Evolutionary conservation across 2,113 vertebrate species (phyloP).

Genomic region (Galemys pyrenaicus): DNA sequence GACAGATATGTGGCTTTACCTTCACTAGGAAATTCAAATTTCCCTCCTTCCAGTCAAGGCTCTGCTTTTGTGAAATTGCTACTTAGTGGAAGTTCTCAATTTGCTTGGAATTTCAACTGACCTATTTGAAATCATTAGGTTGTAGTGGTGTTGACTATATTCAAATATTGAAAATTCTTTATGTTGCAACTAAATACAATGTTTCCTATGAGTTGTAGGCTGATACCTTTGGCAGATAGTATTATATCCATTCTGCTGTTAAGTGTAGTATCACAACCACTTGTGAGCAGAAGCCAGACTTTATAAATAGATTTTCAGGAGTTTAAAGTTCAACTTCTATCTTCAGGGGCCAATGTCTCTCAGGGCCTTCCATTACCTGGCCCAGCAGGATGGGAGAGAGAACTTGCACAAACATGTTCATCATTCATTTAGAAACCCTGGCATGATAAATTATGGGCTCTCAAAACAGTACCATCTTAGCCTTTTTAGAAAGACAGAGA

Average conservation of each 20-base stretch:
- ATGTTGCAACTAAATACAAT: not conserved
- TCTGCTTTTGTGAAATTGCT: not conserved
- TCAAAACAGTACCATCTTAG: not conserved
- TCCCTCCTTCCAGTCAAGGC: not conserved
- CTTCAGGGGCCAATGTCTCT: not conserved
- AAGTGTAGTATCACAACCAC: rapidly evolving
- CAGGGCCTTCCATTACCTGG: not conserved
- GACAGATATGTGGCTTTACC: not conserved
- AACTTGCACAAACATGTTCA: not conserved
- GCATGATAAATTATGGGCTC: not conserved
- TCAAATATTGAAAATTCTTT: not conserved
- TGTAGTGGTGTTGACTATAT: not conserved
- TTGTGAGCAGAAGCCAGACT: not conserved
- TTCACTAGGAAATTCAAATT: not conserved
- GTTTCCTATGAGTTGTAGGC: not conserved
- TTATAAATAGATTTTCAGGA: not conserved
- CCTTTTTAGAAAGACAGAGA: not conserved
- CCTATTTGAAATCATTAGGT: not conserved
- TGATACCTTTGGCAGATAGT: not conserved
- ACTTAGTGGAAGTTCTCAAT: not conserved
- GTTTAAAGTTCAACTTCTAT: not conserved
- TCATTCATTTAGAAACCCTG: not conserved
- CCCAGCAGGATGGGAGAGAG: not conserved
- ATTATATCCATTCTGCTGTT: not conserved
- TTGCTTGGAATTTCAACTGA: not conserved